A percentile compares a stretch with the other conserved stretches of the same genome.
Conservation (phyloP, 2,888 invertebrate species). For the Strigamia maritima region DNA sequence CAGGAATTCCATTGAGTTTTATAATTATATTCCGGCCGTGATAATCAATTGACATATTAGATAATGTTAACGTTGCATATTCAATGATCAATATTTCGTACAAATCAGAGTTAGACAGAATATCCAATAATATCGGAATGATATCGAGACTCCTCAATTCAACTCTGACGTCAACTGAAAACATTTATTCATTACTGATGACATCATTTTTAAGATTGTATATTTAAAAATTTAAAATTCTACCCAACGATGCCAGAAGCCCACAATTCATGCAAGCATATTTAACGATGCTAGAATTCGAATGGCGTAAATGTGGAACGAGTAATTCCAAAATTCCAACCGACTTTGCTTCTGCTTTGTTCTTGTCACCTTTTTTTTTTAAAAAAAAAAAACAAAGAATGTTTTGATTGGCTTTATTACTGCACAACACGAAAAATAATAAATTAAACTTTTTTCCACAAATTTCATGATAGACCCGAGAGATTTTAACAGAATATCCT, state of each 20-base stretch:
- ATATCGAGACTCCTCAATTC: background rate
- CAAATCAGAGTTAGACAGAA: background rate
- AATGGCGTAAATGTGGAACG: background rate
- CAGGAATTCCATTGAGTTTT: background rate
- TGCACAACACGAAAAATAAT: background rate
- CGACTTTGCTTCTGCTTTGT: background rate
- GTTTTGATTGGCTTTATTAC: background rate
- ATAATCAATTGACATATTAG: conserved; percentile 22
- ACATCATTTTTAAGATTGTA: too few species aligned
- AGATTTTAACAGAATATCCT: background rate
- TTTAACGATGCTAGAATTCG: background rate
- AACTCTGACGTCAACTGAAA: conserved; percentile 2
- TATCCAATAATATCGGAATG: background rate
- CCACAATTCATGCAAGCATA: conserved; percentile 6
- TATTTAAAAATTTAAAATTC: too few species aligned
- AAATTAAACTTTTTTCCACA: background rate
- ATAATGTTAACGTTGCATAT: conserved; percentile 13
- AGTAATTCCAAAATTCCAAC: conserved; percentile 10
- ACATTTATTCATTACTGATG: background rate
- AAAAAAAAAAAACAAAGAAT: too few species aligned
- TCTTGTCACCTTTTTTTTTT: background rate
- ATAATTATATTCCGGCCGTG: conserved; percentile 2
- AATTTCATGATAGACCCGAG: conserved; percentile 10
- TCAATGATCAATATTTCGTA: background rate
- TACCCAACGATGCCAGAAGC: background rate